A percentile compares a stretch with the other conserved stretches of the same genome.
Conservation (phyloP, 2,888 invertebrate genomes). For the Zygogramma bicolorata region DNA sequence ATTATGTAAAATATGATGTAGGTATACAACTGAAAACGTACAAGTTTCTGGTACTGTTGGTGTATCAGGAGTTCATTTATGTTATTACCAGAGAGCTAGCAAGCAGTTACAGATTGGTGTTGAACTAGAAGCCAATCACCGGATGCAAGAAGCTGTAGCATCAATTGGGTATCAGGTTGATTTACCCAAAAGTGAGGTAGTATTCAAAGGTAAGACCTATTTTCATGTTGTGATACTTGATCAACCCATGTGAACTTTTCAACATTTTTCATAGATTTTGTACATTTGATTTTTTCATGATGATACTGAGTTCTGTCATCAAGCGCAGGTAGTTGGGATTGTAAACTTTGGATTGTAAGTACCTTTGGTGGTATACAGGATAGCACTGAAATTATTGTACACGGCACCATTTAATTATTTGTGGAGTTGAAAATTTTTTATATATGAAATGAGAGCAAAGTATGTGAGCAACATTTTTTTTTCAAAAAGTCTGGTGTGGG, state of each 20-base stretch:
- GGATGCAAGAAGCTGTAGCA: conserved; percentile 91
- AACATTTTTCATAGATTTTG: background rate
- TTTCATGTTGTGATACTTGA: background rate
- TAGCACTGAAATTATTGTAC: too few relatives aligned
- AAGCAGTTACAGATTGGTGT: conserved; percentile 93
- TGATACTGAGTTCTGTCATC: background rate
- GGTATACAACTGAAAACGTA: conserved; percentile 71
- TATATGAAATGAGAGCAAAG: too few relatives aligned
- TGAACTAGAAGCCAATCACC: conserved; percentile 92
- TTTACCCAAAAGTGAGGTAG: conserved; percentile 93
- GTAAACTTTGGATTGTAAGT: too few relatives aligned
- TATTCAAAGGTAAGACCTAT: conserved; percentile 86
- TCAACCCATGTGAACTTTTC: too few relatives aligned
- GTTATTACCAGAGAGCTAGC: conserved; percentile 94
- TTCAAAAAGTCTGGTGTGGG: too few relatives aligned
- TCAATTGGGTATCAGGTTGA: conserved; percentile 95
- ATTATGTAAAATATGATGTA: conserved; percentile 44
- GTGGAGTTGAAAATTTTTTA: too few relatives aligned
- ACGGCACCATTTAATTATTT: too few relatives aligned
- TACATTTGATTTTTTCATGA: background rate
- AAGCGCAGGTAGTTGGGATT: too few relatives aligned
- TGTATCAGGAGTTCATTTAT: conserved; percentile 85
- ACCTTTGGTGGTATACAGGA: too few relatives aligned
- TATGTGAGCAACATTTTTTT: too few relatives aligned
- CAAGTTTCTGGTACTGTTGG: conserved; percentile 83